These are phyloP conservation scores for Cyrtodaria siliqua DNA, from an alignment of 2,888 invertebrate genomes.

Conservation along the genomic window DNA sequence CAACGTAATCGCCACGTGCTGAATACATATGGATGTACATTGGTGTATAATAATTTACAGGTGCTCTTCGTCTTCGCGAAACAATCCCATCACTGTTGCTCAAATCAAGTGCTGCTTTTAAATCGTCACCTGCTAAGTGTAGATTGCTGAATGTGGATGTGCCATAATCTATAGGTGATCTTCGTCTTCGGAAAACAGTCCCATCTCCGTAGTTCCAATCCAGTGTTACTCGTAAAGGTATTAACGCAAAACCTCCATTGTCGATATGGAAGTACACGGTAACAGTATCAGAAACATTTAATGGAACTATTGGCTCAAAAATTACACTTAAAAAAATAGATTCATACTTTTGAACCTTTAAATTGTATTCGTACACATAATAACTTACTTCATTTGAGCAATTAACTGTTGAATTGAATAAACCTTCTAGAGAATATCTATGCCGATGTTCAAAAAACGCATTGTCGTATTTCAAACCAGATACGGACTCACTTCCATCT, in stretches of 20 bases:
- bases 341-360: conserved; percentile 39
- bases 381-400: conserved; percentile 57
- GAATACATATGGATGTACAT: conserved; percentile 35
- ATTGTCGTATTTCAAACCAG: conserved; percentile 17
- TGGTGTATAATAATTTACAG: conserved; percentile 29
- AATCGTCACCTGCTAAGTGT: no score
- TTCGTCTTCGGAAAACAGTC: background rate
- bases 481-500: conserved; percentile 25
- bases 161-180: no score
- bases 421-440: conserved; percentile 34
- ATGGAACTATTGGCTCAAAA: conserved; percentile 33
- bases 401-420: conserved; percentile 38
- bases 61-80: background rate
- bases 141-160: no score
- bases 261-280: conserved; percentile 57
- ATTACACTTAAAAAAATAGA: conserved; percentile 34
- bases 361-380: conserved; percentile 32
- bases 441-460: conserved; percentile 37
- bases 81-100: no score
- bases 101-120: no score
- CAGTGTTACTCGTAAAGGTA: conserved; percentile 32
- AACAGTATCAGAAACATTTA: conserved; percentile 55
- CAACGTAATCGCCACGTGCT: conserved; percentile 50
- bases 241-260: conserved; percentile 44
- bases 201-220: conserved; percentile 41